Evolutionary conservation across 2,888 invertebrate species (phyloP).

Genomic region (Scaptomyza parva): DNA sequence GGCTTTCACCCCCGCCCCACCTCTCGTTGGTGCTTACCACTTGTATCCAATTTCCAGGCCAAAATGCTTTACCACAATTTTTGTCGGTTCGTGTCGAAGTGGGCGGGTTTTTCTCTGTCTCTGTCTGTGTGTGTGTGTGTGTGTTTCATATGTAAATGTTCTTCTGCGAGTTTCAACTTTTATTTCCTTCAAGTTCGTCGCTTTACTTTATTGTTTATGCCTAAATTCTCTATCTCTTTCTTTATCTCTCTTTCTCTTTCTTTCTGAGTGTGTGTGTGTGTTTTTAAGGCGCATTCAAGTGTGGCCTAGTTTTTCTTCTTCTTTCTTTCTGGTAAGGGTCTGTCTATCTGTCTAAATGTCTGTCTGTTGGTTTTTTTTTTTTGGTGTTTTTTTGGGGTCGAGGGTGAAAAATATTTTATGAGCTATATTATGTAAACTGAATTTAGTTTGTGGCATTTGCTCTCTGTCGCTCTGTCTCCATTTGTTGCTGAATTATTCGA

Average conservation of each 20-base stretch:
- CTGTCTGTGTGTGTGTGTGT: too few species aligned
- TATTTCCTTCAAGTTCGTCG: slow-evolving; percentile 72
- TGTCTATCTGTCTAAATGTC: neutral
- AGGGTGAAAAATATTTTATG: slow-evolving; percentile 76
- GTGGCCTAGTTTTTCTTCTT: slow-evolving; percentile 68
- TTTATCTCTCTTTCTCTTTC: neutral
- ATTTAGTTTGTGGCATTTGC: slow-evolving; percentile 72
- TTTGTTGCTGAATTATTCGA: slow-evolving; percentile 60
- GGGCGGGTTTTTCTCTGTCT: slow-evolving; percentile 57
- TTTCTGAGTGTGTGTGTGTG: slow-evolving; percentile 25
- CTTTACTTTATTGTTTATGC: slow-evolving; percentile 76
- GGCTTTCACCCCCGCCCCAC: neutral
- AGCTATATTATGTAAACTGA: slow-evolving; percentile 78
- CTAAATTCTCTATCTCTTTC: slow-evolving; percentile 37
- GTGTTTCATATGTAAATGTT: slow-evolving; percentile 79
- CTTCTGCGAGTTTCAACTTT: slow-evolving; percentile 71
- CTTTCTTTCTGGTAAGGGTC: neutral
- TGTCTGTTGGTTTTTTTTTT: too few species aligned
- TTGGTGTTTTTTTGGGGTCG: slow-evolving; percentile 12
- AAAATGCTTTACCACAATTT: slow-evolving; percentile 36
- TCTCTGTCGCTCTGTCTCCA: slow-evolving; percentile 16
- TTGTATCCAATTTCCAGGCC: slow-evolving; percentile 20
- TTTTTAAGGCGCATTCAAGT: slow-evolving; percentile 65
- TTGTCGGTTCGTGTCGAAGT: slow-evolving; percentile 61
- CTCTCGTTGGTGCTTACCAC: neutral